Conservation (phyloP, 2,797 vertebrate genomes). For the Crax fasciolata region DNA sequence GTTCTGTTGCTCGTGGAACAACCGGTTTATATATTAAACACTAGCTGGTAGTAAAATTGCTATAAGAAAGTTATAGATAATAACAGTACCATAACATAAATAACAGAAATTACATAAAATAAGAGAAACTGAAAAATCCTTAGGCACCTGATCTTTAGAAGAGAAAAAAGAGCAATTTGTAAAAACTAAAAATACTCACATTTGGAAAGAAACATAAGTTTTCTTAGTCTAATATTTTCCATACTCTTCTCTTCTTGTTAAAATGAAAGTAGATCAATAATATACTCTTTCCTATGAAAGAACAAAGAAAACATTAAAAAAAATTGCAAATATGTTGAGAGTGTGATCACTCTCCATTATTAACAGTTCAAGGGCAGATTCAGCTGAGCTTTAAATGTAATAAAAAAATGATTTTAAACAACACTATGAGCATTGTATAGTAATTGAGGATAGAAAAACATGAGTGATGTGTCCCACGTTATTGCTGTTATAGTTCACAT, state of each 20-base stretch:
- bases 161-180: not conserved
- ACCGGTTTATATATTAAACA: not conserved
- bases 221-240: not conserved
- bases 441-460: constrained; percentile 58
- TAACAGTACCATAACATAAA: not conserved
- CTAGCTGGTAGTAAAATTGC: not conserved
- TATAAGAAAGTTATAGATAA: not conserved
- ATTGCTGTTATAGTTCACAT: constrained; percentile 62
- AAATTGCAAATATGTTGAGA: constrained; percentile 13
- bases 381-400: constrained; percentile 55
- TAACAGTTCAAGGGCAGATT: constrained; percentile 65
- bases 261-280: constrained; percentile 4
- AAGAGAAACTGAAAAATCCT: not conserved
- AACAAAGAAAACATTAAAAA: constrained; percentile 22
- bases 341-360: constrained; percentile 37
- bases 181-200: not conserved
- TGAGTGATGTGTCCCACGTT: constrained; percentile 40
- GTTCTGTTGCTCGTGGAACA: not conserved
- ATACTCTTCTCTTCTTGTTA: not conserved
- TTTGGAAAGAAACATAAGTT: not conserved
- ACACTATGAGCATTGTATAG: not conserved
- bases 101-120: not conserved
- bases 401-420: constrained; percentile 45
- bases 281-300: not conserved
- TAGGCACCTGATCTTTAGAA: not conserved